phyloP scores from a whole-genome alignment of 1,140 invertebrate species.

The Nasonia giraulti region DNA sequence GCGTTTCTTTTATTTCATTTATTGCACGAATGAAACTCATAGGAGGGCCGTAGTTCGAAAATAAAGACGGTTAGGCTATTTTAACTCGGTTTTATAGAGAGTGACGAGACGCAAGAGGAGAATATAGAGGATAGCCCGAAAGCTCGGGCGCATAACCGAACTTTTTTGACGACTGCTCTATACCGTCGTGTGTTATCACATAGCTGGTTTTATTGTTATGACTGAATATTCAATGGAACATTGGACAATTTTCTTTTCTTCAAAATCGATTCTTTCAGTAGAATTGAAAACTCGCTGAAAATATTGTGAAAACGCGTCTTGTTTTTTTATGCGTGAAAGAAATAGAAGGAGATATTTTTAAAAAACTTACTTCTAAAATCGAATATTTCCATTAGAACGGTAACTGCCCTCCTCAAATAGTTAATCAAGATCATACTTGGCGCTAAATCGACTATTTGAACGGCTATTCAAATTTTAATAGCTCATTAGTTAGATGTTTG shows the following conservation, averaged over 20 bases:
- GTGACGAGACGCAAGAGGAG: neutral
- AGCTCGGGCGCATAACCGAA: neutral
- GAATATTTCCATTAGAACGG: neutral
- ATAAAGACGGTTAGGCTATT: neutral
- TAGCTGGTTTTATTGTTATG: neutral
- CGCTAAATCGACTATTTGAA: neutral
- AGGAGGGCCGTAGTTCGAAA: neutral
- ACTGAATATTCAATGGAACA: conserved; percentile 1
- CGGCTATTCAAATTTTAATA: neutral
- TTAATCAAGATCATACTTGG: neutral
- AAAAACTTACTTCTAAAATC: neutral
- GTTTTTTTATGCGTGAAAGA: neutral
- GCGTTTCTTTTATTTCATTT: neutral
- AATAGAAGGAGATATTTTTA: neutral
- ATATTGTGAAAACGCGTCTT: neutral
- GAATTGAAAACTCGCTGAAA: neutral
- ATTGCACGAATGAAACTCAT: neutral
- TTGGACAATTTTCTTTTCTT: neutral
- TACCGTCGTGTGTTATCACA: neutral
- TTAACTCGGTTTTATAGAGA: neutral
- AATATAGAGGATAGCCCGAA: neutral
- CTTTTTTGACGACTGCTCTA: neutral
- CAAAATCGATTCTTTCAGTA: neutral
- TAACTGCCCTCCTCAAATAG: too few species aligned
- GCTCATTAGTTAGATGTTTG: neutral